Evolutionary conservation across 2,888 invertebrate genomes (phyloP).

Genomic region (Diploptera punctata): DNA sequence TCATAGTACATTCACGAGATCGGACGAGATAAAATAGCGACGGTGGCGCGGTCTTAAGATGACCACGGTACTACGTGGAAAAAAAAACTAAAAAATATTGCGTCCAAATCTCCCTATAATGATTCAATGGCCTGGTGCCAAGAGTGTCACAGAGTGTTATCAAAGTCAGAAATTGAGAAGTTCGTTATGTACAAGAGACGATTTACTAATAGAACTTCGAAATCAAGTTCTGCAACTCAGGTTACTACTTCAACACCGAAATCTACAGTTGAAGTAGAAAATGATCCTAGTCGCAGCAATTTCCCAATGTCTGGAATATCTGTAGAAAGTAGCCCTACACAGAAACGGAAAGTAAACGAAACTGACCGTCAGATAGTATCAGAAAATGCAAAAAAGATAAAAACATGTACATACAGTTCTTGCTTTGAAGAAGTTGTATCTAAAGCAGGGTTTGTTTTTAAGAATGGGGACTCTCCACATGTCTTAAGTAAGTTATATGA

Average conservation of each 20-base stretch:
- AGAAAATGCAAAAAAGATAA: not conserved
- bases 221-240: not conserved
- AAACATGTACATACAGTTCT: not conserved
- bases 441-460: not conserved
- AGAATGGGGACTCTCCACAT: not conserved
- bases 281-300: not conserved
- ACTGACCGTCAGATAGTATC: not conserved
- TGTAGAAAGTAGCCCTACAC: not conserved
- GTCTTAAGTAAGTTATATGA: not conserved
- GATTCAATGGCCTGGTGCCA: too few relatives aligned
- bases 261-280: not conserved
- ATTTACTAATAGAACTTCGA: not conserved
- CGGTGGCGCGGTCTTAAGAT: too few relatives aligned
- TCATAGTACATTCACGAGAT: too few relatives aligned
- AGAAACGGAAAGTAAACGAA: not conserved
- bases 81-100: too few relatives aligned
- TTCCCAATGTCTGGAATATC: not conserved
- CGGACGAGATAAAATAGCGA: too few relatives aligned
- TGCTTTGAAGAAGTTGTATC: slow-evolving; percentile 13
- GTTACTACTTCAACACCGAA: not conserved
- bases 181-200: slow-evolving; percentile 17
- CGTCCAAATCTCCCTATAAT: too few relatives aligned
- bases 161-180: too few relatives aligned
- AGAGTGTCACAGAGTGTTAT: too few relatives aligned
- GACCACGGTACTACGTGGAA: too few relatives aligned